Base-by-base conservation (phyloP, 2,113 vertebrate genomes). In the Ursus arctos region DNA sequence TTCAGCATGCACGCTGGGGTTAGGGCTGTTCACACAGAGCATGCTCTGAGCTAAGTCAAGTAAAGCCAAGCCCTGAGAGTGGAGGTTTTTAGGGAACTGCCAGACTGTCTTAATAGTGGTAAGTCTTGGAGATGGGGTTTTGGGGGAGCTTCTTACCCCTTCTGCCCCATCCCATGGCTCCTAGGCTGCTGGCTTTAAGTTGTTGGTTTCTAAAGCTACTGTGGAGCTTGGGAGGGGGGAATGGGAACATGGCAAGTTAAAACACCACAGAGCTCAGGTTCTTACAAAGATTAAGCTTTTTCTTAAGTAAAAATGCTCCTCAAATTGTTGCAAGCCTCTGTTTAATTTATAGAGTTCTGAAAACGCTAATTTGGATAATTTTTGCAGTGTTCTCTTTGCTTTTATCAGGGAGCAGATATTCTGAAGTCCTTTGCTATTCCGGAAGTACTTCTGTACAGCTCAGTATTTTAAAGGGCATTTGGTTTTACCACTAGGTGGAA, bases 401-500 rank as follows among this genome's bases (percentile, higher is more conserved):
- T 71, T 67, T 65, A 47, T 47, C 15, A 9, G 36, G 19, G 21
- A 88, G 0, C 31, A 65, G 10, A 79, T 85, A 89, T 82, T 85
- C 36, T 19, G 4, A 12, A 9, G 33, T 90, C 31, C 24, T 21
- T 94, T 81, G 51, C 59, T 91, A 0, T 65, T n/a, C 26, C 55
- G 3, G 31, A 94, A 87, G 31, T 57, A 18, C 26, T 74, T 88
- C 6, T 82, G n/a, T 57, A 43, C 67, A 28, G 6, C 8, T 95
- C 95, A 82, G 80, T 40, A 40, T 16, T 93, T 84, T 79, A 1
- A n/a, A 80, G 28, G 91, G 88, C 61, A 88, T 49, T 65, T 88
- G 63, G 28, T 0, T 92, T 94, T 93, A 86, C 98, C 99, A 98
- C 98, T 99, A 99, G 98, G 77, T 98, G 99, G 98, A 94, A 97